Conservation (phyloP, 2,113 vertebrate species). For the Anhinga rufa region DNA sequence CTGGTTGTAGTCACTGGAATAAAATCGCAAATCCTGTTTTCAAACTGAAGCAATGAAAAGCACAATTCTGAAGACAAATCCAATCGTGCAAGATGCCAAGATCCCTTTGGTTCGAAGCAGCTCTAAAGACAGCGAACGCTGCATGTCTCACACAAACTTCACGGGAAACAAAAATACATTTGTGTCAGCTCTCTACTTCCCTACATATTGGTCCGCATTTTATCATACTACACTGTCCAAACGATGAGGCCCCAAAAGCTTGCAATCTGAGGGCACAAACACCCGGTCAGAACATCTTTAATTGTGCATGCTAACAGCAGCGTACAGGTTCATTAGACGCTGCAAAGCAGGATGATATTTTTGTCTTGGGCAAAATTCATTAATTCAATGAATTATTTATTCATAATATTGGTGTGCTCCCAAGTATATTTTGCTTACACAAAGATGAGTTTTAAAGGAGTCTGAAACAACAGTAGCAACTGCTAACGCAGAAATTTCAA, state of each 20-base stretch:
- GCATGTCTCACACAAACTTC: neutral
- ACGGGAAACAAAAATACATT: neutral
- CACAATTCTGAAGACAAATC: neutral
- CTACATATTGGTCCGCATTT: neutral
- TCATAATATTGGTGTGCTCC: neutral
- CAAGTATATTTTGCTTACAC: neutral
- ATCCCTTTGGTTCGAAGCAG: neutral
- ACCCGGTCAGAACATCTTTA: neutral
- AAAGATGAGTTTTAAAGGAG: neutral
- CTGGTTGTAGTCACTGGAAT: neutral
- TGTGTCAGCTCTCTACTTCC: neutral
- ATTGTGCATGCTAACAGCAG: accelerated
- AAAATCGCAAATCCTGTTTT: neutral
- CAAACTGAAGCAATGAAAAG: neutral
- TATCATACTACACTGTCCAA: neutral
- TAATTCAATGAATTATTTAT: neutral
- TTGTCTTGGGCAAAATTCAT: neutral
- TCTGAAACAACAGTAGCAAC: neutral
- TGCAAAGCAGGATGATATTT: neutral
- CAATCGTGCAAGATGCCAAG: accelerated
- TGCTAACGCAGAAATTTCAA: neutral
- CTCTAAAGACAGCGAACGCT: neutral
- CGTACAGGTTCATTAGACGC: neutral
- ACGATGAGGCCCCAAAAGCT: neutral
- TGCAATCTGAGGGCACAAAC: neutral